A percentile compares a stretch with the other conserved stretches of the same genome.
Evolutionary conservation across 2,113 vertebrate species (phyloP).

Genomic region (Mustela lutreola): DNA sequence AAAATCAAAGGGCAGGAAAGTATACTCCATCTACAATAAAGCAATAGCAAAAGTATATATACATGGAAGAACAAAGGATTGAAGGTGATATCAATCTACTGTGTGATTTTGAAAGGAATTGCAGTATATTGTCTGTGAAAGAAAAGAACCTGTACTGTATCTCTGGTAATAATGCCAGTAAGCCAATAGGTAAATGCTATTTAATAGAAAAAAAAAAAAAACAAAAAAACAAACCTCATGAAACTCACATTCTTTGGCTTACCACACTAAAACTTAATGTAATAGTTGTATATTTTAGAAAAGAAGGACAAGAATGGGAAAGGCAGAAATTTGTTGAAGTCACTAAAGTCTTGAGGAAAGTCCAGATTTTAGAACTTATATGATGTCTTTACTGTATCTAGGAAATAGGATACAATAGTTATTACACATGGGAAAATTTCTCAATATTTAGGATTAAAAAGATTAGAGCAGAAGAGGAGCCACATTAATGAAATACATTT

Average conservation of each 20-base stretch:
- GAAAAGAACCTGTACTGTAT: neutral
- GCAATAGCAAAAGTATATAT: neutral
- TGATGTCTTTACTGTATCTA: conserved; percentile 38
- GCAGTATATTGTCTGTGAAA: neutral
- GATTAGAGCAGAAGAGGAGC: conserved; percentile 31
- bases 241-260: neutral
- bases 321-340: neutral
- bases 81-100: neutral
- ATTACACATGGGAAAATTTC: neutral
- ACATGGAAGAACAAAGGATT: neutral
- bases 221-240: neutral
- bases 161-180: neutral
- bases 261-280: neutral
- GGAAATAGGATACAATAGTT: conserved; percentile 36
- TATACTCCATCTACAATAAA: neutral
- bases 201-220: neutral
- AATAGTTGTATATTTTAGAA: neutral
- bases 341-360: neutral
- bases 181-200: neutral
- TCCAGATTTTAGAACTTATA: conserved; percentile 20
- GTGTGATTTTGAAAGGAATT: neutral
- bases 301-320: neutral
- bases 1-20: neutral
- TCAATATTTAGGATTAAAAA: conserved; percentile 58
- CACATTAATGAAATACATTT: conserved; percentile 48